These are phyloP conservation scores for Aldabrachelys gigantea DNA, from an alignment of 2,113 vertebrate genomes.

Conservation along the genomic window DNA sequence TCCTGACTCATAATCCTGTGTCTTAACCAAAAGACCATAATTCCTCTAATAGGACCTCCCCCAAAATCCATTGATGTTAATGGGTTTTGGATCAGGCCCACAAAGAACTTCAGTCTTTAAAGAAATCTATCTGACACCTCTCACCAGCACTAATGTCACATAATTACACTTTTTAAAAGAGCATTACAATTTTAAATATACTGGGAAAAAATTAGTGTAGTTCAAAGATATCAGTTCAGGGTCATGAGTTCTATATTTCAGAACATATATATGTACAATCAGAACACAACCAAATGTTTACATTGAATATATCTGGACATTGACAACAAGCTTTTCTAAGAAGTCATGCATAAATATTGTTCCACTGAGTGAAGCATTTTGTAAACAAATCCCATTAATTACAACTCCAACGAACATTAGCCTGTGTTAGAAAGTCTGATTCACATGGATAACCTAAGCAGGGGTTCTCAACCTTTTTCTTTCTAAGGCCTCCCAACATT, in stretches of 20 bases:
- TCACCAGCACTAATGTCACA: neutral
- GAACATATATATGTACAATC: neutral
- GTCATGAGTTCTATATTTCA: neutral
- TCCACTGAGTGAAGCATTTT: neutral
- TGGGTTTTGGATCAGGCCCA: neutral
- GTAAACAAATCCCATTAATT: neutral
- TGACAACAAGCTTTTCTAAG: neutral
- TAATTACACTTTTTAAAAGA: neutral
- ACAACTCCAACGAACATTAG: neutral
- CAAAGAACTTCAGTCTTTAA: neutral
- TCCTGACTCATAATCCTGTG: neutral
- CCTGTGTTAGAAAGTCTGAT: neutral
- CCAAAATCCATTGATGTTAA: rapidly evolving
- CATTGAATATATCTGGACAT: neutral
- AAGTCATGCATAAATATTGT: neutral
- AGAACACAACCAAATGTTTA: neutral
- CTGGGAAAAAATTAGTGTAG: neutral
- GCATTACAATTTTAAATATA: neutral
- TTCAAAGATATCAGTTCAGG: neutral
- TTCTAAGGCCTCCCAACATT: no score
- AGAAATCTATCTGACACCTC: neutral
- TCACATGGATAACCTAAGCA: neutral
- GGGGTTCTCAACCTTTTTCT: no score
- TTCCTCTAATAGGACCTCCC: neutral
- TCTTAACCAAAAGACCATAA: neutral